Conservation (phyloP, 2,113 vertebrate genomes). For the Passer montanus region DNA sequence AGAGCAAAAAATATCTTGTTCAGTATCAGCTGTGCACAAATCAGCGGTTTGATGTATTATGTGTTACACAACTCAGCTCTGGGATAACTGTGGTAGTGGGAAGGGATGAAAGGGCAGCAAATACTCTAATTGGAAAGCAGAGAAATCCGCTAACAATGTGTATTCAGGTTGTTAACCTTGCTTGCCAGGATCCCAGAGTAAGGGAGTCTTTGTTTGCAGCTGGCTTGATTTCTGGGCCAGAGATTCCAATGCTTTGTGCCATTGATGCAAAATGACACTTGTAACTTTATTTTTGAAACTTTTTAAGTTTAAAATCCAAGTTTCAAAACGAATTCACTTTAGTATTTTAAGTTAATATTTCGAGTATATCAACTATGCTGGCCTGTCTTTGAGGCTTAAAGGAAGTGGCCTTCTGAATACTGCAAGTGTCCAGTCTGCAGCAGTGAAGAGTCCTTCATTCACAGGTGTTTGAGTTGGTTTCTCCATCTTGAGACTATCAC, state of each 20-base stretch:
- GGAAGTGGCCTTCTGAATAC: not conserved
- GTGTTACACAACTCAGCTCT: not conserved
- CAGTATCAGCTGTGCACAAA: not conserved
- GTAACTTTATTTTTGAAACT: not conserved
- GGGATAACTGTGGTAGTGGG: not conserved
- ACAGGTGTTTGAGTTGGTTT: not conserved
- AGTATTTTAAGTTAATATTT: not conserved
- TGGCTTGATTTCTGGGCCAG: not conserved
- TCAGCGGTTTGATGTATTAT: not conserved
- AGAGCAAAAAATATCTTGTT: not conserved
- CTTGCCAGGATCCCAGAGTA: not conserved
- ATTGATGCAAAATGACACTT: not conserved
- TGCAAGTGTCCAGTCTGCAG: not conserved
- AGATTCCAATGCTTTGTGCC: not conserved
- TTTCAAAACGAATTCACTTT: not conserved
- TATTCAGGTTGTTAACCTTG: not conserved
- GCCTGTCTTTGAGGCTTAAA: not conserved
- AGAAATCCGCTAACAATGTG: not conserved
- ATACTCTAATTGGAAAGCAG: not conserved
- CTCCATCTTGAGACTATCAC: not conserved
- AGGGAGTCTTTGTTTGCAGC: not conserved
- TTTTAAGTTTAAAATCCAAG: not conserved
- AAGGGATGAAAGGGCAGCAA: not conserved
- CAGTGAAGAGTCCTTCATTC: not conserved
- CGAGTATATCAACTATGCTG: not conserved